Conservation (phyloP, 2,888 invertebrate species). For the Trichopria drosophilae region DNA sequence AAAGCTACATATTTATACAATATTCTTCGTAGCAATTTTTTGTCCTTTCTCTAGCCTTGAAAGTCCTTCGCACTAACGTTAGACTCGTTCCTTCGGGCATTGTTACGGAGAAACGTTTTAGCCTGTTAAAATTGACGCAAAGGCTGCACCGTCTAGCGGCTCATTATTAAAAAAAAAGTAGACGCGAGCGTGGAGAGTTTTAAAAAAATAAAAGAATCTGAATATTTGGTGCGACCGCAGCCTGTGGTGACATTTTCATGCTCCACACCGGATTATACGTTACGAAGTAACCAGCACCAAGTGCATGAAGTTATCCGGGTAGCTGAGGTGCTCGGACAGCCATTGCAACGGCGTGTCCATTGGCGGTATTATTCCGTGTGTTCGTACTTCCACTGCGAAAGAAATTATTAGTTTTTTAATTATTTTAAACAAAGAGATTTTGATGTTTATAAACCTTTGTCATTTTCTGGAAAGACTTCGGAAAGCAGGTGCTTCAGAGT, state of each 20-base stretch:
- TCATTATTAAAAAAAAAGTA: slow-evolving; percentile 12
- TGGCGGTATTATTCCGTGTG: slow-evolving; percentile 89
- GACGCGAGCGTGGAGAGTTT: slow-evolving; percentile 19
- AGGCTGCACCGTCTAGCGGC: too few species aligned
- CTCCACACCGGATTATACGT: too few species aligned
- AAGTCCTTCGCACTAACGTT: too few species aligned
- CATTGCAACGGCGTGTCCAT: slow-evolving; percentile 90
- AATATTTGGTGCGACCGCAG: too few species aligned
- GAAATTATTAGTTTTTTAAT: slow-evolving; percentile 1
- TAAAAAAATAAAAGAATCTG: slow-evolving; percentile 40
- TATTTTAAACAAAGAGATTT: background rate
- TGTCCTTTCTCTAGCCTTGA: background rate
- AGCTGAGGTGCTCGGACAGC: slow-evolving; percentile 96
- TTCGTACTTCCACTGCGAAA: slow-evolving; percentile 73
- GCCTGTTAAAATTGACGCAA: slow-evolving; percentile 13
- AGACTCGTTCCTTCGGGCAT: background rate
- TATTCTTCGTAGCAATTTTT: too few species aligned
- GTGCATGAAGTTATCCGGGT: slow-evolving; percentile 98
- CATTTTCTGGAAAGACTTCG: slow-evolving; percentile 69
- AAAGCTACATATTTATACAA: too few species aligned
- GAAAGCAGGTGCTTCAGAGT: slow-evolving; percentile 72
- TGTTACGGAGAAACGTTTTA: background rate
- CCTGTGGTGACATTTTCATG: too few species aligned
- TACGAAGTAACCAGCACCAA: slow-evolving; percentile 64
- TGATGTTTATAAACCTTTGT: slow-evolving; percentile 51